Evolutionary conservation across 2,113 vertebrate species (phyloP).

Genomic region (Pygoscelis adeliae): DNA sequence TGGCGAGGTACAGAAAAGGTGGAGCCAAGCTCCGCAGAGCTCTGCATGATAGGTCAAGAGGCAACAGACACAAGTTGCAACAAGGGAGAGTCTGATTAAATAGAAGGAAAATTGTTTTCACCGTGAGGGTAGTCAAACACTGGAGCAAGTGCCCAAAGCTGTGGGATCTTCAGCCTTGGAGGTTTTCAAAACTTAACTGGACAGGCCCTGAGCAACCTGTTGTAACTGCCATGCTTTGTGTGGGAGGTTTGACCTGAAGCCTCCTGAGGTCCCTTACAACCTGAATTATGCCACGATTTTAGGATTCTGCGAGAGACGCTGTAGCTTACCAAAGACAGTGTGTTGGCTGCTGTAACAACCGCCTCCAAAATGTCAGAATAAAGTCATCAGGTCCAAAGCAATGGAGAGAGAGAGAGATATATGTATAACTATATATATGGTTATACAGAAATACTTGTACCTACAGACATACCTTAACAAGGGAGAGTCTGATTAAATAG

Average conservation of each 20-base stretch:
- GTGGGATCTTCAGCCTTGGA: background rate
- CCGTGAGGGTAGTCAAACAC: background rate
- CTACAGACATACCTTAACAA: background rate
- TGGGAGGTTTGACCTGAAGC: background rate
- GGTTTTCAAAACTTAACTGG: background rate
- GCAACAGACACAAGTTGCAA: background rate
- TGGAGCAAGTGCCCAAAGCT: background rate
- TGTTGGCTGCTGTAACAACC: background rate
- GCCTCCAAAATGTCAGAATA: background rate
- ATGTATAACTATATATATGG: no score
- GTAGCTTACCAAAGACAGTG: background rate
- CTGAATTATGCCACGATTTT: background rate
- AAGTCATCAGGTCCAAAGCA: background rate
- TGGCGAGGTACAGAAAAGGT: background rate
- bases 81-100: background rate
- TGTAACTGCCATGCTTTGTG: background rate
- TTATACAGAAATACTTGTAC: background rate
- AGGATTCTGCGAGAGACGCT: background rate
- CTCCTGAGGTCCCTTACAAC: background rate
- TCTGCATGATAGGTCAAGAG: background rate
- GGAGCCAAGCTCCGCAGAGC: background rate
- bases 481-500: background rate
- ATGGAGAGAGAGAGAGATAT: no score
- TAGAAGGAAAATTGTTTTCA: background rate
- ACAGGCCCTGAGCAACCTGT: background rate